Evolutionary conservation across 2,888 invertebrate species (phyloP).

Genomic region (Nasonia oneida): DNA sequence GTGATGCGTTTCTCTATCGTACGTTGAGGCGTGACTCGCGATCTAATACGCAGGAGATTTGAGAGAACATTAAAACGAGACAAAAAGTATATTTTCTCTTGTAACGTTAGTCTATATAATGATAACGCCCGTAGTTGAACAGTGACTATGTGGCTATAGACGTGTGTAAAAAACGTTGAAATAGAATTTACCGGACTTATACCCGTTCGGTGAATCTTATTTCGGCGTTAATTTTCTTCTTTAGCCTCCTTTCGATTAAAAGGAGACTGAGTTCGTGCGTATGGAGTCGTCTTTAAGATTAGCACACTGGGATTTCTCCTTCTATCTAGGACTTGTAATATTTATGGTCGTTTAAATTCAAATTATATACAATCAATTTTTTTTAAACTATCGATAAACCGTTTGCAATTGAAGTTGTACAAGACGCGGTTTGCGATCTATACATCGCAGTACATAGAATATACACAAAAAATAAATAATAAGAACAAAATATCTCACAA

Average conservation of each 20-base stretch:
- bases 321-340: neutral
- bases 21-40: neutral
- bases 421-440: neutral
- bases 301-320: conserved; percentile 6
- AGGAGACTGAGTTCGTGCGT: conserved; percentile 34
- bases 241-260: conserved; percentile 23
- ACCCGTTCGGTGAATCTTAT: conserved; percentile 19
- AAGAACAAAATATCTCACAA: conserved; percentile 43
- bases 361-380: conserved; percentile 38
- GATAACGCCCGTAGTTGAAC: conserved; percentile 22
- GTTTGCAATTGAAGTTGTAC: conserved; percentile 1
- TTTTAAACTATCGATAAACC: conserved; percentile 9
- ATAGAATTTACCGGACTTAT: neutral
- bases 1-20: conserved; percentile 27
- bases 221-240: neutral
- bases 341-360: neutral
- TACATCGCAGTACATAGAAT: conserved; percentile 25
- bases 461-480: conserved; percentile 44
- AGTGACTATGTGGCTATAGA: conserved; percentile 38
- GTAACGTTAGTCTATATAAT: conserved; percentile 1
- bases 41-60: conserved; percentile 12
- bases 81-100: neutral
- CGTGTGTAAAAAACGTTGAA: neutral
- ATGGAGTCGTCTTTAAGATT: conserved; percentile 39
- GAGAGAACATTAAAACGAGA: neutral